Percentiles rank a stretch among this genome's conserved stretches.
Conservation (phyloP, 2,113 vertebrate species). For the Burhinus oedicnemus region DNA sequence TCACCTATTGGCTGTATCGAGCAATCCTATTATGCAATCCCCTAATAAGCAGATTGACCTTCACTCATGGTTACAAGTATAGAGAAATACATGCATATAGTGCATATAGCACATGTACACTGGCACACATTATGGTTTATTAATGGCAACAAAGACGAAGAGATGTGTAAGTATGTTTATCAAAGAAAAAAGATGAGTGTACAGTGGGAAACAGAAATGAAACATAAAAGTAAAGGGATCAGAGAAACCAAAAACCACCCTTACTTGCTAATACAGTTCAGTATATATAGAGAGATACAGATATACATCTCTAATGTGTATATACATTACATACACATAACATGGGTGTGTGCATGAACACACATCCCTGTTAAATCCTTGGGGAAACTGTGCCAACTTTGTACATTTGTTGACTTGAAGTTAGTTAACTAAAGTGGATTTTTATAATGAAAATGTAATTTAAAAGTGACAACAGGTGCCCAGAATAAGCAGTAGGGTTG, state of each 20-base stretch:
- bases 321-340: not conserved
- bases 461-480: not conserved
- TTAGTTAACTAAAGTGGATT: not conserved
- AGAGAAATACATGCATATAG: not conserved
- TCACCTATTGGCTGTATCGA: not conserved
- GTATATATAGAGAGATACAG: not conserved
- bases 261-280: not conserved
- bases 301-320: fast-evolving
- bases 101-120: not conserved
- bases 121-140: not conserved
- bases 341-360: not conserved
- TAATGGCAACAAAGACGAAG: not conserved
- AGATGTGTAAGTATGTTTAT: not conserved
- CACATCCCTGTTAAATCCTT: not conserved
- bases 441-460: not conserved
- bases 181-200: not conserved
- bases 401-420: not conserved
- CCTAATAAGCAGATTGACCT: not conserved
- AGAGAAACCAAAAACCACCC: not conserved
- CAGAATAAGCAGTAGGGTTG: not conserved
- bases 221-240: not conserved
- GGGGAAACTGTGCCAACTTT: not conserved
- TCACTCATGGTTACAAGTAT: not conserved
- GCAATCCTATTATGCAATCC: not conserved
- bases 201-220: not conserved